These are phyloP conservation scores for Condylura cristata DNA, from an alignment of 2,113 vertebrate species.

Conservation along the genomic window DNA sequence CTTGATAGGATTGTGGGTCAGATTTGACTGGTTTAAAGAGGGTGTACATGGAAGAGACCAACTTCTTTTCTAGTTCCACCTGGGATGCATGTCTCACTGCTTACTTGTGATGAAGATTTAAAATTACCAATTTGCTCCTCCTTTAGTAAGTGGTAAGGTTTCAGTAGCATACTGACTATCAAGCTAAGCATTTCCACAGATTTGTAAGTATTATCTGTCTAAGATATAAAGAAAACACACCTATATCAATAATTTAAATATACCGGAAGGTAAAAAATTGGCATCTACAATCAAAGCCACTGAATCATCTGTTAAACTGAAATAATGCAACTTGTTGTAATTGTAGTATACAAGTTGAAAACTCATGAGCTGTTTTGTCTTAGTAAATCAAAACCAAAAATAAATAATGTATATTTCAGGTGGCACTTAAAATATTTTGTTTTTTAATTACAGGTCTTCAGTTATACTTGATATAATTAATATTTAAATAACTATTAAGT, in stretches of 20 bases:
- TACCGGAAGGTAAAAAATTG: neutral
- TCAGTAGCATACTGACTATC: neutral
- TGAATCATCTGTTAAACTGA: neutral
- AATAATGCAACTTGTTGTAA: conserved; percentile 7
- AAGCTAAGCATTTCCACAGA: neutral
- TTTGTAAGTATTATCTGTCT: neutral
- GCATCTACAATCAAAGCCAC: neutral
- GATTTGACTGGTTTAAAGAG: neutral
- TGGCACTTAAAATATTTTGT: neutral
- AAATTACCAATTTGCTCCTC: neutral
- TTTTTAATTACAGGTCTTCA: neutral
- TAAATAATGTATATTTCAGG: neutral
- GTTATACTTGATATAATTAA: conserved; percentile 5
- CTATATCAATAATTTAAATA: conserved; percentile 25
- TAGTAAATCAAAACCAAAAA: neutral
- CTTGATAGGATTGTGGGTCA: neutral
- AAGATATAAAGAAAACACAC: conserved; percentile 29
- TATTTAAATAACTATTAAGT: conserved; percentile 12
- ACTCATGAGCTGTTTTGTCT: neutral
- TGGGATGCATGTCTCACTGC: neutral
- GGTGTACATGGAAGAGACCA: neutral
- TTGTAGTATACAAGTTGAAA: neutral
- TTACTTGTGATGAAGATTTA: neutral
- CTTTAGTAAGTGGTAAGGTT: neutral
- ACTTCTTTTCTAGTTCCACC: neutral